These are phyloP conservation scores for Cryptocephalus moraei DNA, from an alignment of 2,888 invertebrate species.

Conservation along the genomic window DNA sequence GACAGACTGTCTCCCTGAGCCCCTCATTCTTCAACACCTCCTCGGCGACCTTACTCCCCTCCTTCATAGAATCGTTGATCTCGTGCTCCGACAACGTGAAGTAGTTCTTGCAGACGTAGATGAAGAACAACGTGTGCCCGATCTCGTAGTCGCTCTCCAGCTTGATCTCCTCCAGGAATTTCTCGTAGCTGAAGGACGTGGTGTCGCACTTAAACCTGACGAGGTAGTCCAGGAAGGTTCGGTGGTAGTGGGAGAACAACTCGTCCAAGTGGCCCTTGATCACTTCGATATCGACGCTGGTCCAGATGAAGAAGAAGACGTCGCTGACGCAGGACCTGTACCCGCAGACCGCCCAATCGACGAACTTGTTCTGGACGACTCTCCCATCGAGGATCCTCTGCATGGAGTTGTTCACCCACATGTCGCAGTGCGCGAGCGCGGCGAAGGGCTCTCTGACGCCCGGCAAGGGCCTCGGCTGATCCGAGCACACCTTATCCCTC, in stretches of 20 bases:
- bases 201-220: constrained; percentile 1
- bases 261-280: constrained; percentile 3
- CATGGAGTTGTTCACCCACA: constrained; percentile 44
- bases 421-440: constrained; percentile 39
- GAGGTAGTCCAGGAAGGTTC: constrained; percentile 1
- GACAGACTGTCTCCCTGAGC: too few relatives aligned
- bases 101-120: too few relatives aligned
- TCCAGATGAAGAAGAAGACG: constrained; percentile 22
- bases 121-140: neutral
- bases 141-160: neutral
- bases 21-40: too few relatives aligned
- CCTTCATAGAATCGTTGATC: too few relatives aligned
- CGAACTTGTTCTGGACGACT: constrained; percentile 14
- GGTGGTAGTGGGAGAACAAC: constrained; percentile 5
- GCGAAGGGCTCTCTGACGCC: constrained; percentile 36
- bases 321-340: constrained; percentile 21
- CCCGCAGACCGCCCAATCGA: constrained; percentile 21
- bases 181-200: neutral
- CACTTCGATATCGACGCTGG: constrained; percentile 5
- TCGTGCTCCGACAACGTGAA: too few relatives aligned
- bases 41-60: too few relatives aligned
- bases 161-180: constrained; percentile 5
- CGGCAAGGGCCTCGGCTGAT: constrained; percentile 3
- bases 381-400: constrained; percentile 30
- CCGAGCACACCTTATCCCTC: neutral